phyloP scores from a whole-genome alignment of 2,113 vertebrate genomes.

The Genyomyrus donnyi region DNA sequence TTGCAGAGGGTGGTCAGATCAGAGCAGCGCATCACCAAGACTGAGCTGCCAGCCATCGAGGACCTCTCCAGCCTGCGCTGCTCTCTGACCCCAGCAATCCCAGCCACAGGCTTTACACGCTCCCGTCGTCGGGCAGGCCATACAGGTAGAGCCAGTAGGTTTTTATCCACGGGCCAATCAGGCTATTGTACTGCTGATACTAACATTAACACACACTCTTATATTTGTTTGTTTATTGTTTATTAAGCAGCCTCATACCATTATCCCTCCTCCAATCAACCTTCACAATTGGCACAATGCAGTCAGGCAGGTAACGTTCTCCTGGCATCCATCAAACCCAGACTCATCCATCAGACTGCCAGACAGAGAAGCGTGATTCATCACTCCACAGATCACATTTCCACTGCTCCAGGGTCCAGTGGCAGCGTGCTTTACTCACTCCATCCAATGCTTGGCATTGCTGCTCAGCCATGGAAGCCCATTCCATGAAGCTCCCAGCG shows the following conservation, averaged over 20 bases:
- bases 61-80: background rate
- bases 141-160: background rate
- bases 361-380: background rate
- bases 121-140: background rate
- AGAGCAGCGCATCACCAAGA: background rate
- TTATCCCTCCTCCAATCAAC: background rate
- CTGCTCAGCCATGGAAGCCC: background rate
- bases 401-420: background rate
- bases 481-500: background rate
- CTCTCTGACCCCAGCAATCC: background rate
- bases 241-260: background rate
- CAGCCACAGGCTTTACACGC: background rate
- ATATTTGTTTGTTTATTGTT: background rate
- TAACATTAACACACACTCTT: background rate
- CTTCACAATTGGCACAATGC: background rate
- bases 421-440: background rate
- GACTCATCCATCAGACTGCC: background rate
- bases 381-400: background rate
- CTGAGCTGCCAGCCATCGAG: background rate
- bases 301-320: background rate
- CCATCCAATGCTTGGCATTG: background rate
- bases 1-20: background rate
- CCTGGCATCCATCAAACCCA: background rate
- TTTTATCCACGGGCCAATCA: background rate
- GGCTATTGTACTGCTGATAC: background rate